phyloP scores from a whole-genome alignment of 2,113 vertebrate species.

The Indri indri region DNA sequence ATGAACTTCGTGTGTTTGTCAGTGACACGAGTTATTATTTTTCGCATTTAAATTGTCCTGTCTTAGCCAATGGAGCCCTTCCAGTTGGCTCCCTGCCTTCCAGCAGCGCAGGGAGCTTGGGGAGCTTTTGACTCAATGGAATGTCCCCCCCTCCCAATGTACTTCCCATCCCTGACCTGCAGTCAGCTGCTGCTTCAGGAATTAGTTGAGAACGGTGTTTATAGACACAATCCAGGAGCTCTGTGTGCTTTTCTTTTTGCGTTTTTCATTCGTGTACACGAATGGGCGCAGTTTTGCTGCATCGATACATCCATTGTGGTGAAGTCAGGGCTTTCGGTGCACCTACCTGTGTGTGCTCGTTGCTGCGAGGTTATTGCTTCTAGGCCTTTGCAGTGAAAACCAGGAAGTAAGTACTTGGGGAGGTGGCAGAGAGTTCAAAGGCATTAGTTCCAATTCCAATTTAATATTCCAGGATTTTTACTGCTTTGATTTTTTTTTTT shows the following conservation, averaged over 20 bases:
- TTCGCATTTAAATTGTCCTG: not conserved
- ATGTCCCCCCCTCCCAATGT: too few species aligned
- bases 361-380: not conserved
- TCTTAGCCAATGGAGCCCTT: not conserved
- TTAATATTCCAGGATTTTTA: not conserved
- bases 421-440: not conserved
- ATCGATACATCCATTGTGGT: too few species aligned
- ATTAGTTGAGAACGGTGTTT: rapidly evolving
- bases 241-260: not conserved
- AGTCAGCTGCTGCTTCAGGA: not conserved
- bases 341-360: too few species aligned
- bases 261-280: too few species aligned
- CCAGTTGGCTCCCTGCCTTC: not conserved
- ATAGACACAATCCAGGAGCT: not conserved
- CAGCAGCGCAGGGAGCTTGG: not conserved
- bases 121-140: not conserved
- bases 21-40: not conserved
- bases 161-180: not conserved
- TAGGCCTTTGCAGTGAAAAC: not conserved
- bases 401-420: not conserved
- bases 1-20: not conserved
- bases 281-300: too few species aligned
- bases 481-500: not conserved
- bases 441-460: not conserved
- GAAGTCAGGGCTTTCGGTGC: too few species aligned